Percentiles rank a stretch among this genome's conserved stretches.
Conservation (phyloP, 2,113 vertebrate genomes). For the Dromaius novaehollandiae region DNA sequence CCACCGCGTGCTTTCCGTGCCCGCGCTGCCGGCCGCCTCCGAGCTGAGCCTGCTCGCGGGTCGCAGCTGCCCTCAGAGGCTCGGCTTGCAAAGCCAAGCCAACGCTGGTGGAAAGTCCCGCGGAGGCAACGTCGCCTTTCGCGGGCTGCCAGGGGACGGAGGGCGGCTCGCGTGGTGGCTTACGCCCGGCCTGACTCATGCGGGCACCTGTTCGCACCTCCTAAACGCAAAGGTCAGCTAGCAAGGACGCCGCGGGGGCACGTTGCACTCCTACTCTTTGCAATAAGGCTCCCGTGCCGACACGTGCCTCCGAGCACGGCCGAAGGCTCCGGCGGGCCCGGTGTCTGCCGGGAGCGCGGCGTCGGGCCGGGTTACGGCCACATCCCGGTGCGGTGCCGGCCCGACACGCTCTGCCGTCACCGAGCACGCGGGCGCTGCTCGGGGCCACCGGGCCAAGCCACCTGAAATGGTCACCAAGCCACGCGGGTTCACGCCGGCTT, state of each 20-base stretch:
- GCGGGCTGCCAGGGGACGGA: no score
- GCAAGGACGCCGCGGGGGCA: not conserved
- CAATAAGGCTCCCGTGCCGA: not conserved
- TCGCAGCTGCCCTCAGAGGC: not conserved
- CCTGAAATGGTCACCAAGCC: no score
- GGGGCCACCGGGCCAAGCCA: no score
- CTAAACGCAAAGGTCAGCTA: not conserved
- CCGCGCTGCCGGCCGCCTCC: not conserved
- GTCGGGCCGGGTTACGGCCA: no score
- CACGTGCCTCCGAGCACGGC: not conserved
- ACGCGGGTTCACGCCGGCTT: no score
- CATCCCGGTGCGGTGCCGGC: no score
- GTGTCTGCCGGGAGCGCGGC: no score
- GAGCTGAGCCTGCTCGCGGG: not conserved
- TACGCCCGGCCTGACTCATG: not conserved
- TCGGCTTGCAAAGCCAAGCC: not conserved
- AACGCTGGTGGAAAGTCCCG: not conserved
- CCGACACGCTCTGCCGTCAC: no score
- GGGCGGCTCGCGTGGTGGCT: not conserved
- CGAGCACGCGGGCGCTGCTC: no score
- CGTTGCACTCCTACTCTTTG: not conserved
- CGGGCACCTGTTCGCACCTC: conserved; percentile 23
- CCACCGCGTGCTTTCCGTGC: not conserved
- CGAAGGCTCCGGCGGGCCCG: not conserved
- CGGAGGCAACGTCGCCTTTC: not conserved